Evolutionary conservation across 1,140 invertebrate species (phyloP).

Genomic region (Ips nitidus): DNA sequence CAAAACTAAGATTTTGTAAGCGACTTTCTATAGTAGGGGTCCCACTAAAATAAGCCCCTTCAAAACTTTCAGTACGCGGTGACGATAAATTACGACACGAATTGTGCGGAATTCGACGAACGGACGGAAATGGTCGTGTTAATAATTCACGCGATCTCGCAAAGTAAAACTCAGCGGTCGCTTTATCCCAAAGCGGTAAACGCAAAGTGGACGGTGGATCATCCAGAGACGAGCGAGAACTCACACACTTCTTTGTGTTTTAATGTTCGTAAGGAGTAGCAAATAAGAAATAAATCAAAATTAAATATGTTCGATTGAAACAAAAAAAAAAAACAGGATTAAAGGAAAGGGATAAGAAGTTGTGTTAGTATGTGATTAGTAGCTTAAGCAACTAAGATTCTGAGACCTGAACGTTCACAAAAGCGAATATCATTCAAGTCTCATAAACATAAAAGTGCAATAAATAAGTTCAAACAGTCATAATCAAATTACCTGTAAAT

Average conservation of each 20-base stretch:
- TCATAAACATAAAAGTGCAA: too few species aligned
- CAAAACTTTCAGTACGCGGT: slow-evolving; percentile 13
- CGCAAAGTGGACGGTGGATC: slow-evolving; percentile 54
- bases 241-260: slow-evolving; percentile 40
- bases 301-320: slow-evolving; percentile 18
- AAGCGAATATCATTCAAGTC: neutral
- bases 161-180: slow-evolving; percentile 72
- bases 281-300: slow-evolving; percentile 6
- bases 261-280: neutral
- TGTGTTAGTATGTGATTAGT: slow-evolving; percentile 47
- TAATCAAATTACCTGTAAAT: slow-evolving; percentile 72
- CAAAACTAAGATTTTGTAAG: slow-evolving; percentile 46
- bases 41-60: slow-evolving; percentile 21
- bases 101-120: slow-evolving; percentile 38
- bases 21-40: slow-evolving; percentile 38
- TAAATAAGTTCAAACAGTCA: too few species aligned
- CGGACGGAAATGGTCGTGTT: slow-evolving; percentile 57
- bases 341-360: slow-evolving; percentile 36
- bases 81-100: slow-evolving; percentile 40
- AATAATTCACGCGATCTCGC: slow-evolving; percentile 70
- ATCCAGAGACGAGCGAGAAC: slow-evolving; percentile 49
- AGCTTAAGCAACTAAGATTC: neutral
- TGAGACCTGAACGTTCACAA: slow-evolving; percentile 1
- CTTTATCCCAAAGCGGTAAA: slow-evolving; percentile 70
- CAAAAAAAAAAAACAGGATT: slow-evolving; percentile 29